Evolutionary conservation across 1,140 invertebrate species (phyloP), one percentile per base, ranked within the genome.

Genomic region (Eurosta solidaginis): DNA sequence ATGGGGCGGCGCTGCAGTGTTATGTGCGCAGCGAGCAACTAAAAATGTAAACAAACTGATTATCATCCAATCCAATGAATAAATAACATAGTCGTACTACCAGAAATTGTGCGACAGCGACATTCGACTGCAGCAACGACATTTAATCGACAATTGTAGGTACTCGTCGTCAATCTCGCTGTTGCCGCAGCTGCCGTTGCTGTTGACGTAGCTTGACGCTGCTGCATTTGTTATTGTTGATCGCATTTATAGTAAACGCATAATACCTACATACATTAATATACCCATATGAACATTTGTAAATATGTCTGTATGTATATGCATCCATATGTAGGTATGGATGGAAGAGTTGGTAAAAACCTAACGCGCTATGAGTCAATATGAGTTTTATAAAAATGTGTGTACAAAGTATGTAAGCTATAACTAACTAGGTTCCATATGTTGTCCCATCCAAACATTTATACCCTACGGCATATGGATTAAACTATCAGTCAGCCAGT

Each of bases 41-140:
- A 85, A 85, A 85, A 85, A 85, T 85, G 84, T 85, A 85, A 85
- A 85, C 84, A 85, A 85, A 85, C 84, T 85, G 84, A 85, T 85
- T 85, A 85, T 85, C 84, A 85, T 83, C 82, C 82, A 83, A 84
- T 82, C 81, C 84, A 85, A 85, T 82, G 83, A 84, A 85, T 84
- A 85, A 85, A 85, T 83, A 85, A 85, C 81, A 79, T 80, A 83
- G 29, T 68, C 33, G 33, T 3, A 40, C 29, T 40, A 29, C 6
- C 33, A 68, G n/a, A n/a, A n/a, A n/a, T n/a, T n/a, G n/a, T n/a
- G n/a, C 59, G 40, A 68, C 7, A 49, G n/a, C 47, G n/a, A n/a
- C 49, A 17, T 7, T 6, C 49, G 4, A 22, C 49, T 9, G 4
- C 22, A 25, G n/a, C 20, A 9, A 68, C 59, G 59, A 2, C 59